phyloP scores from a whole-genome alignment of 1,140 invertebrate species.

The Mamestra configurata region DNA sequence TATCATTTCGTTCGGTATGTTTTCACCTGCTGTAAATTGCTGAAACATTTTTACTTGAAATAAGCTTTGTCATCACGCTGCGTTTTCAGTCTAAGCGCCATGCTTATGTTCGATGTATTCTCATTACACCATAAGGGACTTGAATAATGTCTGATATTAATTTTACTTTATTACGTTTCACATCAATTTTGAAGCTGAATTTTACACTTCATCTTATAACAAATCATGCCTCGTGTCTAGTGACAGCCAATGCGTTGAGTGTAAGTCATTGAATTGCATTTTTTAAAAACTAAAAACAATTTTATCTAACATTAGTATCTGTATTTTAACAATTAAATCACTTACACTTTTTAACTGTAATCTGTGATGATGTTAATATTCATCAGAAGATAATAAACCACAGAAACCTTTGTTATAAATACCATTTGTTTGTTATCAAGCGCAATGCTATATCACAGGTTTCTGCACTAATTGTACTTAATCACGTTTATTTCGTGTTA shows the following conservation, averaged over 20 bases:
- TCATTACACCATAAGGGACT: not conserved
- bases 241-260: conserved; percentile 22
- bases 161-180: not conserved
- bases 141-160: not conserved
- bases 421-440: conserved; percentile 27
- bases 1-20: not conserved
- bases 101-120: not conserved
- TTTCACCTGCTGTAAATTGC: not conserved
- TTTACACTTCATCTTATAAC: no score
- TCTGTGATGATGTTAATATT: conserved; percentile 52
- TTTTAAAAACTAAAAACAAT: not conserved
- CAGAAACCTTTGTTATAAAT: conserved; percentile 30
- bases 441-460: conserved; percentile 57
- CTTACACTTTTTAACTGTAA: conserved; percentile 49
- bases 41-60: not conserved
- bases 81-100: not conserved
- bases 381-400: conserved; percentile 7
- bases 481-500: conserved; percentile 74
- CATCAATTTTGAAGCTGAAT: conserved; percentile 47
- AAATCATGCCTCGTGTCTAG: conserved; percentile 42
- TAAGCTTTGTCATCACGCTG: not conserved
- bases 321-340: conserved; percentile 44
- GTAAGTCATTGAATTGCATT: conserved; percentile 40
- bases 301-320: not conserved
- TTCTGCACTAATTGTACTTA: conserved; percentile 59